Evolutionary conservation across 2,888 invertebrate species (phyloP), one percentile per base, ranked within the genome.

Genomic region (Hemaris fuciformis): DNA sequence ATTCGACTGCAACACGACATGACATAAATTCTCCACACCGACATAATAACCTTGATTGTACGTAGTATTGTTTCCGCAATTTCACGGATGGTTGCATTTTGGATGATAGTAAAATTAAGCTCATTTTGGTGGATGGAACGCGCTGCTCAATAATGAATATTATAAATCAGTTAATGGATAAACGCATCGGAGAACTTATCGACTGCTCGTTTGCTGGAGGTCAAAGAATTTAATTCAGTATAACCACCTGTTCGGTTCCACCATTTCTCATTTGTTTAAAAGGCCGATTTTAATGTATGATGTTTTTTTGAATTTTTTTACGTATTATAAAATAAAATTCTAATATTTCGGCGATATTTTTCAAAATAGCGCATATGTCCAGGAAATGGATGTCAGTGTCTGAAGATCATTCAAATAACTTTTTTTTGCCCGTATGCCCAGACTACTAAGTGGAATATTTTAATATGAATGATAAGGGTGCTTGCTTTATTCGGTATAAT

Each of bases 1-100:
- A 80, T 84, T 75, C 68, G 68, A 76, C 68, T 73, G 72, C 65
- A 71, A 75, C 60, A 15, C 20, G 20, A 43, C 38, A 43, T 20
- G 8, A 10, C 18, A 43, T 43, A 15, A 43, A 43, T 43, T 20
- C 2, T 43, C 43, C 7, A 20, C 20, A 3, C 18, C 10, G 8
- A 8, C 20, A 20, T 43, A 20, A 43, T 43, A 20, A 43, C 8
- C 43, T 43, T 43, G 43, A 43, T 38, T 3, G n/a, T 7, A 7
- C 42, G 3, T 6, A 42, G 42, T 22, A 48, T 48, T 48, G 25
- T 48, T 48, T 31, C 18, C 15, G 31, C 18, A 53, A 20, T 31
- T 53, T 53, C 31, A 53, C 18, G 48, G 27, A 8, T 27, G 1
- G 48, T 48, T 31, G 31, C 10, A 0, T 53, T 31, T 27, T 31